These are phyloP conservation scores for Alosa sapidissima DNA, from an alignment of 2,797 vertebrate species.

Conservation along the genomic window DNA sequence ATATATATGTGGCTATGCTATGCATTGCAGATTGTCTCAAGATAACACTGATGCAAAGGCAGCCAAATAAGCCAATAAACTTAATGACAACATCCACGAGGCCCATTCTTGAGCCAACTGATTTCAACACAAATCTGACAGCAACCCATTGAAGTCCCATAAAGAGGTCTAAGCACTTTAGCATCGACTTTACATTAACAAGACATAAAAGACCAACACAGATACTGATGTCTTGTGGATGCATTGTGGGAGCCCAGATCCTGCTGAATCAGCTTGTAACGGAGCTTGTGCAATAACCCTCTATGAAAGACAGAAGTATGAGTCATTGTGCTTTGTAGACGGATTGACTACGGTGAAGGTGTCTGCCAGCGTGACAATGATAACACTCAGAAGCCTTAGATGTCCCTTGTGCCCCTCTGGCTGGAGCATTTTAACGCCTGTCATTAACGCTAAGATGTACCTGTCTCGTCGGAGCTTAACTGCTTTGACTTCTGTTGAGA, in stretches of 20 bases:
- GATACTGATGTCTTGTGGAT: too few relatives aligned
- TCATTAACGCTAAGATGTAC: slow-evolving; percentile 59
- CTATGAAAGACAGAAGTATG: background rate
- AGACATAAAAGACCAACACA: background rate
- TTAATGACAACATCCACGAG: background rate
- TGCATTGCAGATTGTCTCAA: background rate
- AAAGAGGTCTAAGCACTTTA: background rate
- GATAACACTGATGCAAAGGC: background rate
- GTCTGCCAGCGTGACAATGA: background rate
- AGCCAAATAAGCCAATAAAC: background rate
- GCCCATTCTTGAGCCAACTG: background rate
- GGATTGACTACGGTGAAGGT: background rate
- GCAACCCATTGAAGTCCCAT: background rate
- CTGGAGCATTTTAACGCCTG: background rate
- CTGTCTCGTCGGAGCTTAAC: slow-evolving; percentile 94
- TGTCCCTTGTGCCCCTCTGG: background rate
- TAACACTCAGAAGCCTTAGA: background rate
- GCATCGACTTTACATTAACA: background rate
- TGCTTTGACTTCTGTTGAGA: slow-evolving; percentile 98
- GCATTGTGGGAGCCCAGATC: background rate
- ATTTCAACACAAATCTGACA: background rate
- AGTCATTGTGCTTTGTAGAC: background rate
- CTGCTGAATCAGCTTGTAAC: background rate
- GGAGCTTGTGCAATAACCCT: background rate
- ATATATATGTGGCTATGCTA: background rate